Percentiles rank a stretch among this genome's conserved stretches.
Evolutionary conservation across 2,888 invertebrate species (phyloP).

Genomic region (Andrena trimmerana): DNA sequence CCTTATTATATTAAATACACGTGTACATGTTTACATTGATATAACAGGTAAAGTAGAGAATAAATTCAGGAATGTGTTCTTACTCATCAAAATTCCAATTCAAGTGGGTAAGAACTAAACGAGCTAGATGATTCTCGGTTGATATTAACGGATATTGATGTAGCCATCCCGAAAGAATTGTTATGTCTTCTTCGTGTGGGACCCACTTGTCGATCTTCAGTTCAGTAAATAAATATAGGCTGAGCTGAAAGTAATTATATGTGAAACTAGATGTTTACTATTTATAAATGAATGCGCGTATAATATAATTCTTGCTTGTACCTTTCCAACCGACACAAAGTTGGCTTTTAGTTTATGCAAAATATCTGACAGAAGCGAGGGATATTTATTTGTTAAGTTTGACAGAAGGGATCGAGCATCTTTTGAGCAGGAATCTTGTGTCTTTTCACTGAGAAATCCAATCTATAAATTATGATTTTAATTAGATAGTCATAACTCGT

Average conservation of each 20-base stretch:
- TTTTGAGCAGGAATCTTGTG: constrained; percentile 91
- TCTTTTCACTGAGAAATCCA: constrained; percentile 90
- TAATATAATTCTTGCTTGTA: constrained; percentile 69
- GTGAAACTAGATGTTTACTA: constrained; percentile 33
- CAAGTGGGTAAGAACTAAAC: constrained; percentile 89
- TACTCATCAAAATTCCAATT: constrained; percentile 89
- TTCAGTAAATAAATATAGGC: constrained; percentile 90
- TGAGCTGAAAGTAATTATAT: constrained; percentile 82
- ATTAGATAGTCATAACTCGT: constrained; percentile 3
- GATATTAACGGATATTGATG: constrained; percentile 87
- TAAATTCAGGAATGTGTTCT: constrained; percentile 32
- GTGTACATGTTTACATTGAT: neutral
- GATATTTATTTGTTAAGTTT: constrained; percentile 90
- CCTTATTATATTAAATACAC: neutral
- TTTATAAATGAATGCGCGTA: neutral
- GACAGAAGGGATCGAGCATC: constrained; percentile 90
- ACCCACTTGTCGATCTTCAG: constrained; percentile 90
- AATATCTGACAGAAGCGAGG: constrained; percentile 89
- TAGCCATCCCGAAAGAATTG: constrained; percentile 89
- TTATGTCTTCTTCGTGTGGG: constrained; percentile 89
- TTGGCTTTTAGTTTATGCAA: constrained; percentile 87
- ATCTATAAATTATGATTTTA: constrained; percentile 86
- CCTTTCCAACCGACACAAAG: constrained; percentile 87
- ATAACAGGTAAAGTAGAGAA: neutral
- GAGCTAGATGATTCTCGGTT: constrained; percentile 89